Evolutionary conservation across 2,113 vertebrate genomes (phyloP), one percentile per base, ranked within the genome.

Genomic region (Prunella fulvescens): DNA sequence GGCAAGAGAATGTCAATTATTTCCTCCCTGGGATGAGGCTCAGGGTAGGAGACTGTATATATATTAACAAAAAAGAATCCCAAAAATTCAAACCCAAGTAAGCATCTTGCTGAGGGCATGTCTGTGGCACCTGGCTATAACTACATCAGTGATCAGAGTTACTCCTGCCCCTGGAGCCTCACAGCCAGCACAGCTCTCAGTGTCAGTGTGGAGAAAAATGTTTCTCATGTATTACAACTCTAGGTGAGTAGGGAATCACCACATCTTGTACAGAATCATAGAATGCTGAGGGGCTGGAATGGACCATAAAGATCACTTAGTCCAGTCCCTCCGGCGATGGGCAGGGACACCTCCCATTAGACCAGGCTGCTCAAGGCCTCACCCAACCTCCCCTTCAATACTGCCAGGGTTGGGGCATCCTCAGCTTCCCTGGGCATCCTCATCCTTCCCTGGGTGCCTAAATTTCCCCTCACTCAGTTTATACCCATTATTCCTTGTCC

Each of bases 1-100:
- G 62, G n/a, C 62, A 94, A 88, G 92, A 76, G 71, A 82, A 93
- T 86, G 79, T 8, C 71, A 73, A 86, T 93, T 80, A 93, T 94
- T 94, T 96, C 74, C 85, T 86, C n/a, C 72, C 31, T 85, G 50
- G 28, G 44, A 53, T 69, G 24, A 90, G 19, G 53, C 28, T 90
- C 61, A 35, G 48, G n/a, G 17, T 53, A 76, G 40, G 28, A 88
- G 24, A 35, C 22, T 50, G 2, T 39, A 22, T 19, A 10, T 60
- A 20, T 51, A 67, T 56, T 71, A 71, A n/a, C 8, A 71, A 81
- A 40, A 81, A 87, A 60, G 90, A 93, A 93, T 86, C 40, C 18
- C n/a, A 45, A 14, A 86, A 86, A 92, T 92, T 61, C 50, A 57
- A 71, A 57, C 22, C 23, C 45, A 61, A 67, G 12, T 40, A 35